A percentile compares a stretch with the other conserved stretches of the same genome.
These are phyloP conservation scores for Mastacembelus armatus DNA, from an alignment of 2,797 vertebrate genomes.

Conservation along the genomic window DNA sequence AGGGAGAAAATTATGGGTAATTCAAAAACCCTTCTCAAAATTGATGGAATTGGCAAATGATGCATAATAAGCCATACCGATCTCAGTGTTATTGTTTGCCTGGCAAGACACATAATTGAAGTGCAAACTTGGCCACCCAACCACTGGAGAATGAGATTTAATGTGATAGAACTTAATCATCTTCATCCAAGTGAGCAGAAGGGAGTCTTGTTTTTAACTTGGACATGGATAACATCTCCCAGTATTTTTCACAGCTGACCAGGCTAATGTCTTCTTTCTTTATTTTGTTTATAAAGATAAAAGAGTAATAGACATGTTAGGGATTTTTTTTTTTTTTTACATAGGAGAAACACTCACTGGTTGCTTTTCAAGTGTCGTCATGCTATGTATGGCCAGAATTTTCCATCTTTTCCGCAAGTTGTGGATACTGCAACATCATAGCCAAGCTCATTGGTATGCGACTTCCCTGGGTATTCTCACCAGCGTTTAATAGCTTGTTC, in stretches of 20 bases:
- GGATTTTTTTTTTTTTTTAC: too few relatives aligned
- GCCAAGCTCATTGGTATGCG: slow-evolving; percentile 3
- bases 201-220: neutral
- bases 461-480: slow-evolving; percentile 43
- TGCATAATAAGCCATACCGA: neutral
- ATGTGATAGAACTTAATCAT: neutral
- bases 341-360: neutral
- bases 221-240: neutral
- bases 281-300: neutral
- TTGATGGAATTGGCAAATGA: neutral
- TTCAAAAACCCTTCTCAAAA: neutral
- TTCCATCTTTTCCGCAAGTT: neutral
- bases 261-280: neutral
- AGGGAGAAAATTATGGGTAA: neutral
- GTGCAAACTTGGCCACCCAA: neutral
- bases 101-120: neutral
- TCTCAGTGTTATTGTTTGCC: neutral
- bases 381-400: slow-evolving; percentile 7
- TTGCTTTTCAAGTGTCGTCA: neutral
- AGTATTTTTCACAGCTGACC: neutral
- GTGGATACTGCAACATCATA: slow-evolving; percentile 4
- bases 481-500: slow-evolving; percentile 20
- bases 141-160: neutral
- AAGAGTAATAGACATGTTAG: neutral
- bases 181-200: neutral